Evolutionary conservation across 2,797 vertebrate genomes (phyloP).

Genomic region (Cirrhinus mrigala): DNA sequence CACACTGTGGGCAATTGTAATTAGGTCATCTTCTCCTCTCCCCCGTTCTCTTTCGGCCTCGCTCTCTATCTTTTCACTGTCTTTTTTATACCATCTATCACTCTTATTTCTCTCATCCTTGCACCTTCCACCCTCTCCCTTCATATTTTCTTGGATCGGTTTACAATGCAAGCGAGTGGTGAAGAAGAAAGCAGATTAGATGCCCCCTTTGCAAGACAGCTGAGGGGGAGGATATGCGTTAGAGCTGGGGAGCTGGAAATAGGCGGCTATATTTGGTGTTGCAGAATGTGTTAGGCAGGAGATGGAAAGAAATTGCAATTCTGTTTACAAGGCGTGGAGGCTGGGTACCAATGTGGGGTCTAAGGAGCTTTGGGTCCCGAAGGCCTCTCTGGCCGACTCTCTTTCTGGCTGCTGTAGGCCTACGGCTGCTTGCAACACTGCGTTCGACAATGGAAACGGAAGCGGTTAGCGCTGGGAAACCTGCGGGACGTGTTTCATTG

Average conservation of each 20-base stretch:
- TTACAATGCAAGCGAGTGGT: slow-evolving; percentile 57
- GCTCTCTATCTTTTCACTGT: slow-evolving; percentile 43
- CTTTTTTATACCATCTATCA: slow-evolving; percentile 25
- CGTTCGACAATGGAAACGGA: slow-evolving; percentile 39
- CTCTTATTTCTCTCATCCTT: slow-evolving; percentile 46
- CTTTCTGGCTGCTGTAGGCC: slow-evolving; percentile 32
- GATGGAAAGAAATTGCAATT: slow-evolving; percentile 55
- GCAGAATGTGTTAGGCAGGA: slow-evolving; percentile 59
- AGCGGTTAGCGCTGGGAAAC: background rate
- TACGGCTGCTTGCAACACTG: slow-evolving; percentile 19
- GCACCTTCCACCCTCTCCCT: slow-evolving; percentile 47
- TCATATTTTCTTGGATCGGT: slow-evolving; percentile 62
- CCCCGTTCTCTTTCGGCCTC: slow-evolving; percentile 30
- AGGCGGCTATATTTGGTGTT: slow-evolving; percentile 69
- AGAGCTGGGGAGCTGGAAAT: slow-evolving; percentile 67
- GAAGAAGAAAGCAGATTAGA: slow-evolving; percentile 65
- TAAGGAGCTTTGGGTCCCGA: slow-evolving; percentile 42
- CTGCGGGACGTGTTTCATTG: background rate
- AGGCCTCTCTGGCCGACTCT: slow-evolving; percentile 36
- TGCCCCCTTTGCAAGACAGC: slow-evolving; percentile 63
- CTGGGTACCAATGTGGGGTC: slow-evolving; percentile 53
- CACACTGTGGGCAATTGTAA: slow-evolving; percentile 62
- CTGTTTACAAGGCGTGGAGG: slow-evolving; percentile 59
- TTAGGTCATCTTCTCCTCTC: slow-evolving; percentile 55
- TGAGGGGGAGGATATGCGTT: slow-evolving; percentile 68